These are phyloP conservation scores for Chelon auratus DNA, from an alignment of 2,797 vertebrate genomes.

Conservation along the genomic window DNA sequence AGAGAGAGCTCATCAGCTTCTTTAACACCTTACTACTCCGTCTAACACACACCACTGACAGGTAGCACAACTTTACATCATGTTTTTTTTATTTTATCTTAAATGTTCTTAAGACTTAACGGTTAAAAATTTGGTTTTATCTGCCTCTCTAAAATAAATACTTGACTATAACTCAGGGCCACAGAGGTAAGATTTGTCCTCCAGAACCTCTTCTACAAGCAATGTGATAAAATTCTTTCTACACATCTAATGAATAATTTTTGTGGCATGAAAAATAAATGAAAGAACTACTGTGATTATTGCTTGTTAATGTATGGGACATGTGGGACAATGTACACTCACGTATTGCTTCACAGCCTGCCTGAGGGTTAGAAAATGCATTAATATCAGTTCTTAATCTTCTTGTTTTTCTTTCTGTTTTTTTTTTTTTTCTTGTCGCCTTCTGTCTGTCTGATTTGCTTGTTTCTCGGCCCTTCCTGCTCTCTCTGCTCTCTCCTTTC, in stretches of 20 bases:
- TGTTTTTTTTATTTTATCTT: too few relatives aligned
- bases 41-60: conserved; percentile 85
- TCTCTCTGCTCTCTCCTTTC: conserved; percentile 33
- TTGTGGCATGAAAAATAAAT: conserved; percentile 30
- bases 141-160: background rate
- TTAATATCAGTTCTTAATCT: conserved; percentile 14
- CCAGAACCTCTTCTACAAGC: background rate
- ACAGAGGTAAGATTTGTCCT: conserved; percentile 24
- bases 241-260: conserved; percentile 11
- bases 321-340: background rate
- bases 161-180: conserved; percentile 23
- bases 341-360: conserved; percentile 9
- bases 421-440: background rate
- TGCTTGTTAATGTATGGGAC: background rate
- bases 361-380: conserved; percentile 21
- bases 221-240: conserved; percentile 2
- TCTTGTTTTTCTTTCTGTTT: background rate
- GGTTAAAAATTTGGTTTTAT: background rate
- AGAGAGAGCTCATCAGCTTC: conserved; percentile 90
- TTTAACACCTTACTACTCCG: conserved; percentile 87
- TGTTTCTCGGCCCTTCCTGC: background rate
- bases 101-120: background rate
- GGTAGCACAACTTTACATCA: conserved; percentile 76
- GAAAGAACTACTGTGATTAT: background rate
- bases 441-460: conserved; percentile 45